A percentile compares a stretch with the other conserved stretches of the same genome.
Conservation (phyloP, 2,797 vertebrate species). For the Sphenodon punctatus region DNA sequence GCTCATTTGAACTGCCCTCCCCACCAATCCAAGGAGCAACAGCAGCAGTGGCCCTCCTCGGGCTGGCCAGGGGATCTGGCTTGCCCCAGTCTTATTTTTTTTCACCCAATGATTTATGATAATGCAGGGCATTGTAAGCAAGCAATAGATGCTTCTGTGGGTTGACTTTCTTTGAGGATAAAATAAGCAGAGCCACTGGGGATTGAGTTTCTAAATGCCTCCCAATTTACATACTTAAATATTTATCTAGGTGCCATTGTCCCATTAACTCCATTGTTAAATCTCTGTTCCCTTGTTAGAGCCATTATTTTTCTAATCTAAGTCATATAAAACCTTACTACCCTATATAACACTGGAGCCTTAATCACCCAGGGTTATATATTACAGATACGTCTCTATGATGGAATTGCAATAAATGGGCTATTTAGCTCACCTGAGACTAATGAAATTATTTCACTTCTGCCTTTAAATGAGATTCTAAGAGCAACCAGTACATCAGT, state of each 20-base stretch:
- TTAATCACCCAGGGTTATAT: neutral
- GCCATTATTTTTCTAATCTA: neutral
- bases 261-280: neutral
- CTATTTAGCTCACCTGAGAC: constrained; percentile 47
- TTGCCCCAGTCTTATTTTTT: too few relatives aligned
- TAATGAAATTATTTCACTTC: constrained; percentile 57
- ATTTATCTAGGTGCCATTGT: neutral
- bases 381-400: constrained; percentile 3
- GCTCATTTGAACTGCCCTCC: too few relatives aligned
- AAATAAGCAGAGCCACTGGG: rapidly evolving
- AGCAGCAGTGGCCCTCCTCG: too few relatives aligned
- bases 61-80: too few relatives aligned
- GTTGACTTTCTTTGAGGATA: neutral
- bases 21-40: too few relatives aligned
- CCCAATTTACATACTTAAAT: neutral
- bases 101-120: neutral
- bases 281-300: constrained; percentile 12
- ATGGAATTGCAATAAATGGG: neutral
- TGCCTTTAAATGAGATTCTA: constrained; percentile 50
- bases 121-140: neutral
- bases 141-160: neutral
- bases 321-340: neutral
- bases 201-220: neutral
- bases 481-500: constrained; percentile 42
- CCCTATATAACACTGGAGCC: neutral